A percentile compares a stretch with the other conserved stretches of the same genome.
These are phyloP conservation scores for Sialis fuliginosa DNA, from an alignment of 2,888 invertebrate genomes.

Conservation along the genomic window DNA sequence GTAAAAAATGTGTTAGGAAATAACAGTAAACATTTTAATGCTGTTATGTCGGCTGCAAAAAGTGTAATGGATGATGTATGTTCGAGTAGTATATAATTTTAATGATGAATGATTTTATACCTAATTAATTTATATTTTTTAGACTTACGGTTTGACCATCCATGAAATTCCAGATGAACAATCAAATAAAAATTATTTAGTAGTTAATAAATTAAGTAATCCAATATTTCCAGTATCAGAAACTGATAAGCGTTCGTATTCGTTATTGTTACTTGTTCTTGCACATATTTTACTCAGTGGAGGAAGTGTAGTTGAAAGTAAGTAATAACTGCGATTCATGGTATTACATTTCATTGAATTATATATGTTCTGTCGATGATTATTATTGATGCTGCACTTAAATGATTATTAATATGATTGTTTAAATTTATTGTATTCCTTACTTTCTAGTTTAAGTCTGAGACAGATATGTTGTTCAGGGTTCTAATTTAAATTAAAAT, in stretches of 20 bases:
- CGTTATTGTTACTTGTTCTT: background rate
- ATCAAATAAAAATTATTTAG: background rate
- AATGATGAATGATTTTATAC: background rate
- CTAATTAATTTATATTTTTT: background rate
- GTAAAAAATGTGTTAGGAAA: background rate
- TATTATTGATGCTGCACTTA: background rate
- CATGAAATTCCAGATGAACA: background rate
- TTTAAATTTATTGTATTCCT: background rate
- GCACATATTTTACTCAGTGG: constrained; percentile 1
- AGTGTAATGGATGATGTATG: background rate
- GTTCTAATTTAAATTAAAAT: background rate
- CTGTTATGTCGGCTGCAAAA: background rate
- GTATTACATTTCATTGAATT: background rate
- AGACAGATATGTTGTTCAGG: background rate
- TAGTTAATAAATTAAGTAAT: background rate
- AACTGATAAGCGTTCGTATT: background rate
- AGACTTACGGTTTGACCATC: background rate
- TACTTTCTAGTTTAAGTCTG: background rate
- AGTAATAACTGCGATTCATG: background rate
- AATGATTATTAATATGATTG: background rate
- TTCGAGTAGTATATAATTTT: background rate
- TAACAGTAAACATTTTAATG: background rate
- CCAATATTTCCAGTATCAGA: too few relatives aligned
- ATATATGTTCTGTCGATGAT: background rate
- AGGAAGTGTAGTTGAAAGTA: background rate